phyloP scores from a whole-genome alignment of 1,140 invertebrate species.

The Gerris buenoi region DNA sequence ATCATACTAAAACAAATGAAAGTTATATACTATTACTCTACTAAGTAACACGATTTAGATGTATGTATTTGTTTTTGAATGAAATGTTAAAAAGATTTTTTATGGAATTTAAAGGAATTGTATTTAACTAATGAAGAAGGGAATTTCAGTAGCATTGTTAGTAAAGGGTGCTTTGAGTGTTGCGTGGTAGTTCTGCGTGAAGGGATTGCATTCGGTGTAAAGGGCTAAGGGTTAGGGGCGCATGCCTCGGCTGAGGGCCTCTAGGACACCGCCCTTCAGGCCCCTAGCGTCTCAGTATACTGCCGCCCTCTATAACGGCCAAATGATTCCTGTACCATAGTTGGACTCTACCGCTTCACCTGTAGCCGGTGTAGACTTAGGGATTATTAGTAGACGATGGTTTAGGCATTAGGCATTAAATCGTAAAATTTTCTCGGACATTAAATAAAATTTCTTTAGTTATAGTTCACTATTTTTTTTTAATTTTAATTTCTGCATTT shows the following conservation, averaged over 20 bases:
- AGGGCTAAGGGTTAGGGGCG: neutral
- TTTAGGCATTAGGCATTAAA: neutral
- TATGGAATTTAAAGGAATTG: too few species aligned
- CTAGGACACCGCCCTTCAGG: neutral
- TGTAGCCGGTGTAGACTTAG: neutral
- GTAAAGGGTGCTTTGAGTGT: too few species aligned
- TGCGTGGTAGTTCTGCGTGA: neutral
- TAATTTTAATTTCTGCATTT: too few species aligned
- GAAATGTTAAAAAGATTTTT: too few species aligned
- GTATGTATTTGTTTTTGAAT: too few species aligned
- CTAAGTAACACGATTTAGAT: too few species aligned
- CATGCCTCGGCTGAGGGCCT: neutral
- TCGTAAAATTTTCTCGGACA: neutral
- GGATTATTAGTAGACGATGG: too few species aligned
- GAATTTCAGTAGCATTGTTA: too few species aligned
- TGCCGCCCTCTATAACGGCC: neutral
- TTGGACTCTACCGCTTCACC: neutral
- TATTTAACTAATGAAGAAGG: too few species aligned
- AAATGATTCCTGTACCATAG: neutral
- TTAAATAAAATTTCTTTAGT: neutral
- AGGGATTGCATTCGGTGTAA: neutral
- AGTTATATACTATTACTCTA: too few species aligned
- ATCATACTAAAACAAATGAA: too few species aligned
- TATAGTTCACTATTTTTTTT: neutral
- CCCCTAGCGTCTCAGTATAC: neutral